These are phyloP conservation scores for Zapus hudsonius DNA, from an alignment of 2,113 vertebrate species.

Conservation along the genomic window DNA sequence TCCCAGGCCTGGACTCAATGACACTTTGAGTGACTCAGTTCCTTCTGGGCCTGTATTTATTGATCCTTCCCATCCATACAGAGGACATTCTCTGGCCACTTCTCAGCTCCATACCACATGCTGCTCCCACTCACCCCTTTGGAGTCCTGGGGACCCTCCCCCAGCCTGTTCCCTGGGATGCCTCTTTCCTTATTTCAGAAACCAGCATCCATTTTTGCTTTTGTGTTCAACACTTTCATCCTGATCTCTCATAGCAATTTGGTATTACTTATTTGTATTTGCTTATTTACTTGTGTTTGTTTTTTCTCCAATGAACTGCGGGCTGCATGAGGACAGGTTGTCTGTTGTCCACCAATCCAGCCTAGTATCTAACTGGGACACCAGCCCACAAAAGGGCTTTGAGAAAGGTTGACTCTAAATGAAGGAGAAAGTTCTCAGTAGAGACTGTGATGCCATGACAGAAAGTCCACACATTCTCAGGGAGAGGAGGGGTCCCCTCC, in stretches of 20 bases:
- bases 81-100: neutral
- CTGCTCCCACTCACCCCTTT: neutral
- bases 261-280: neutral
- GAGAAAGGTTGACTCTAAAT: neutral
- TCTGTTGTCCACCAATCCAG: neutral
- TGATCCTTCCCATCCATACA: neutral
- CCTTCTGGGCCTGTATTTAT: neutral
- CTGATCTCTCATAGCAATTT: neutral
- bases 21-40: neutral
- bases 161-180: no score
- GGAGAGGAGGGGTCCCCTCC: neutral
- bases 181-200: rapidly evolving
- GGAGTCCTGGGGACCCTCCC: neutral
- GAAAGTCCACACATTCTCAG: neutral
- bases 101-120: neutral
- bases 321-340: neutral
- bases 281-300: neutral
- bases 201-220: rapidly evolving
- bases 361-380: neutral
- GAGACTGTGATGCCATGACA: rapidly evolving
- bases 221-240: neutral
- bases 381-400: neutral
- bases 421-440: neutral
- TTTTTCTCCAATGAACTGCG: neutral
- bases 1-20: neutral